A percentile compares a stretch with the other conserved stretches of the same genome.
Evolutionary conservation across 2,888 invertebrate genomes (phyloP).

Genomic region (Eulithis testata): DNA sequence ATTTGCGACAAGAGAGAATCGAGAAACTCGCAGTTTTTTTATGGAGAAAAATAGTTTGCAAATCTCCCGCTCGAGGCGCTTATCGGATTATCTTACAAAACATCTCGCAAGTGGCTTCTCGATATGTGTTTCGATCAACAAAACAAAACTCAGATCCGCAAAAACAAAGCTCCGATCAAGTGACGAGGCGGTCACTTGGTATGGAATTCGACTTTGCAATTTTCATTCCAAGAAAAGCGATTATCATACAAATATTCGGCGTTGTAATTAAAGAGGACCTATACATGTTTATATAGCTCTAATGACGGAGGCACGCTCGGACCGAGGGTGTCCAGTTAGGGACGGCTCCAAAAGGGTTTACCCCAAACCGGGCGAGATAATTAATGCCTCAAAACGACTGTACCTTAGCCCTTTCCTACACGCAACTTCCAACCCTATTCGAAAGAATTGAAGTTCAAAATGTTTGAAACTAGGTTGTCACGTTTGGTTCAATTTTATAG

Average conservation of each 20-base stretch:
- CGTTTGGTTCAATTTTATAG: conserved; percentile 81
- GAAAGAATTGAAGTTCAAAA: conserved; percentile 43
- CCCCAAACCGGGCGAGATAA: conserved; percentile 80
- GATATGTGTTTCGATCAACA: too few relatives aligned
- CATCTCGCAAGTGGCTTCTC: too few relatives aligned
- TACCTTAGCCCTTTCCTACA: conserved; percentile 50
- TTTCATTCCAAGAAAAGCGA: conserved; percentile 27
- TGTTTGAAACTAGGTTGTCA: conserved; percentile 43
- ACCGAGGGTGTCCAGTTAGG: conserved; percentile 80
- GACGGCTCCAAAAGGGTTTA: conserved; percentile 81
- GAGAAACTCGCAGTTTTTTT: too few relatives aligned
- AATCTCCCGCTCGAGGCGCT: too few relatives aligned
- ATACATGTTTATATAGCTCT: conserved; percentile 76
- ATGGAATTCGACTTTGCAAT: neutral
- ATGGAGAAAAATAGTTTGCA: too few relatives aligned
- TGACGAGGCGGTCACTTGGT: too few relatives aligned
- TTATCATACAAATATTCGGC: conserved; percentile 57
- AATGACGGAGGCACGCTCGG: conserved; percentile 77
- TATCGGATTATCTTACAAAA: too few relatives aligned
- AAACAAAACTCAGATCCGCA: too few relatives aligned
- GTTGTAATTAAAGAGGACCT: conserved; percentile 67
- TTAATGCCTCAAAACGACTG: conserved; percentile 79
- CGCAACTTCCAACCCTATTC: conserved; percentile 48
- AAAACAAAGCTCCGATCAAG: too few relatives aligned
- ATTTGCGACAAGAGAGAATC: too few relatives aligned